Percentiles rank a stretch among this genome's conserved stretches.
phyloP scores from a whole-genome alignment of 2,888 invertebrate genomes.

The Drosophila prolongata region DNA sequence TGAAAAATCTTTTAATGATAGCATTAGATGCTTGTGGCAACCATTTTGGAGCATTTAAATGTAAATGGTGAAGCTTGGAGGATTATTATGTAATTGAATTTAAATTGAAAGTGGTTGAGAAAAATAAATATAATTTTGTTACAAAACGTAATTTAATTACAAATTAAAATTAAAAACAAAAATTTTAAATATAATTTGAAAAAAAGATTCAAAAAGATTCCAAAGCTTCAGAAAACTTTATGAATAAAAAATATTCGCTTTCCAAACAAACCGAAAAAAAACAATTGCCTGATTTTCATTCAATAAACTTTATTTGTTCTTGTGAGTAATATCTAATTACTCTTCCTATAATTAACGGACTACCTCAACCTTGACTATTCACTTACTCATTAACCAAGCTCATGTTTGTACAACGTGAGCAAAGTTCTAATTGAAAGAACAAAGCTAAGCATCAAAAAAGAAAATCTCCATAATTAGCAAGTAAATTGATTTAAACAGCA shows the following conservation, averaged over 20 bases:
- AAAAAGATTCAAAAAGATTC: no score
- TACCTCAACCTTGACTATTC: slow-evolving; percentile 19
- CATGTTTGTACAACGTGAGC: neutral
- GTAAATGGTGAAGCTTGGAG: neutral
- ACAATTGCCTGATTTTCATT: neutral
- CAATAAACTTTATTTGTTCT: neutral
- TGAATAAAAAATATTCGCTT: no score
- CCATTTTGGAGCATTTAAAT: slow-evolving; percentile 45
- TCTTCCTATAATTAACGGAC: slow-evolving; percentile 7
- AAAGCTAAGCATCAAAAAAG: slow-evolving; percentile 10
- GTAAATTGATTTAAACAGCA: slow-evolving; percentile 10
- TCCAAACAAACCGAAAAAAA: neutral
- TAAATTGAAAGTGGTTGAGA: neutral
- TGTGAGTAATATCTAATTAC: neutral
- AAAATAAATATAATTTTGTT: no score
- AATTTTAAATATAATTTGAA: no score
- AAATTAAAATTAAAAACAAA: no score
- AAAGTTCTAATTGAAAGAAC: slow-evolving; percentile 29
- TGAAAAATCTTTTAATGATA: slow-evolving; percentile 55
- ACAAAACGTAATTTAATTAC: no score
- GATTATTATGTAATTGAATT: no score
- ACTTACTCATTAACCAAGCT: slow-evolving; percentile 35
- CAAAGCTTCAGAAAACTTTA: no score
- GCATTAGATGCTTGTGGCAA: slow-evolving; percentile 39
- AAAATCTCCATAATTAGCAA: slow-evolving; percentile 27